Evolutionary conservation across 2,888 invertebrate species (phyloP), one percentile per base, ranked within the genome.

Genomic region (Dusona sp.): DNA sequence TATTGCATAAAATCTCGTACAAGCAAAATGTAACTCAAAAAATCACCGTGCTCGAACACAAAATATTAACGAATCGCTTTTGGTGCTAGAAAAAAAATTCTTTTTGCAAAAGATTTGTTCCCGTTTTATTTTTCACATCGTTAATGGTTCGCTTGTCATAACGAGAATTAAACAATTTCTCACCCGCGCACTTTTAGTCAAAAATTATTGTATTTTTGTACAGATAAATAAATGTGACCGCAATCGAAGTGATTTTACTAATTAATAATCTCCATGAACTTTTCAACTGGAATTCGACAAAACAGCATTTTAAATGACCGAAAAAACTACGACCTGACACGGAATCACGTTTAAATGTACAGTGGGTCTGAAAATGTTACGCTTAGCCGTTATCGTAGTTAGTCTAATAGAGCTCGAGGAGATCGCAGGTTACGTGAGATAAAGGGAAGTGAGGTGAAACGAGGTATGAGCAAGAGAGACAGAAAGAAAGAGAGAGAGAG

Each of bases 381-480:
- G 83, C 54, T 65, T 86, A 70, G 79, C 74, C 79, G 83, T 86
- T 86, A 86, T 79, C 78, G 72, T 72, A 45, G 83, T 75, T 79
- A 57, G 65, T 83, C 85, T 86, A 86, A 86, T 83, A 77, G 75
- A 84, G 70, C 72, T 64, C 64, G 61, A 74, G 74, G 73, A 79
- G 74, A 83, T 74, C 45, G 54, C 81, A 73, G 25, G 38, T 67
- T 81, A 73, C 78, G 75, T 45, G 78, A n/a, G 78, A 67, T 67
- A 78, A 78, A 78, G 36, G 38, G 67, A 78, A 78, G 78, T 65
- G 48, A 77, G 48, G 65, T 77, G 77, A 77, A 65, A 77, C 77
- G 78, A 45, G 67, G 25, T 22, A 51, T 22, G 29, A 61, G 61
- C 29, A 8, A 22, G 67, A 38, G 36, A 68, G 38, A 38, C 3